phyloP scores from a whole-genome alignment of 35 echinoderm and acorn worm genomes.

The Patiria miniata region DNA sequence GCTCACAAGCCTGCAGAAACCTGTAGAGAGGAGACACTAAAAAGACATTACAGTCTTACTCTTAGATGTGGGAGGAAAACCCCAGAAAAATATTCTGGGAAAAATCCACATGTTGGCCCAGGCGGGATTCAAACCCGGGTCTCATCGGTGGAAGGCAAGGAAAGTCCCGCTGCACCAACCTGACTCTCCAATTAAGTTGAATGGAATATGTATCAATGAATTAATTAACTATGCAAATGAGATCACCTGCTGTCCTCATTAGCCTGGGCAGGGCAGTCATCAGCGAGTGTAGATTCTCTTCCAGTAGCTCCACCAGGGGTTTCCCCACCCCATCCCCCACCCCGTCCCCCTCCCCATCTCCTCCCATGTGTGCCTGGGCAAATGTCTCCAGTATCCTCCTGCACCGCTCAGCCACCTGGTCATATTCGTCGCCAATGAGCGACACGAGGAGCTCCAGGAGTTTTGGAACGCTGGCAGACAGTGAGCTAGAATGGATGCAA shows the following conservation, averaged over 20 bases:
- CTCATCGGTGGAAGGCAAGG: no score
- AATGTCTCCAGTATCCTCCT: conserved; percentile 42
- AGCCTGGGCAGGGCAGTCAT: conserved; percentile 80
- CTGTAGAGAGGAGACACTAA: no score
- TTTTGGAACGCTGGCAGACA: conserved; percentile 49
- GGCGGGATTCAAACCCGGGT: no score
- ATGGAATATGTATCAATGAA: no score
- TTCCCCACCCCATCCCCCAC: conserved; percentile 28
- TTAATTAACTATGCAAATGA: not conserved
- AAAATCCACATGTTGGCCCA: no score
- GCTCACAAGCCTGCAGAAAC: no score
- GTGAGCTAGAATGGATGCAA: conserved; percentile 30
- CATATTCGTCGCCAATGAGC: conserved; percentile 66
- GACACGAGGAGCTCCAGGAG: conserved; percentile 72
- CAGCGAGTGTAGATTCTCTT: conserved; percentile 71
- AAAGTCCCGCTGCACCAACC: no score
- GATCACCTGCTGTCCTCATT: conserved; percentile 76
- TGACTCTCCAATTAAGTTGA: no score
- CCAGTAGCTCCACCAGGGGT: conserved; percentile 72
- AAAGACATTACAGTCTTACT: no score
- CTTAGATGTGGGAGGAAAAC: no score
- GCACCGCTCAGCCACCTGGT: conserved; percentile 48
- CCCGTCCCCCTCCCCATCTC: not conserved
- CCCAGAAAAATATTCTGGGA: no score
- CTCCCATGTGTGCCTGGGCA: conserved; percentile 31